Evolutionary conservation across 2,888 invertebrate species (phyloP), one percentile per base, ranked within the genome.

Genomic region (Venustoraphidia nigricollis): DNA sequence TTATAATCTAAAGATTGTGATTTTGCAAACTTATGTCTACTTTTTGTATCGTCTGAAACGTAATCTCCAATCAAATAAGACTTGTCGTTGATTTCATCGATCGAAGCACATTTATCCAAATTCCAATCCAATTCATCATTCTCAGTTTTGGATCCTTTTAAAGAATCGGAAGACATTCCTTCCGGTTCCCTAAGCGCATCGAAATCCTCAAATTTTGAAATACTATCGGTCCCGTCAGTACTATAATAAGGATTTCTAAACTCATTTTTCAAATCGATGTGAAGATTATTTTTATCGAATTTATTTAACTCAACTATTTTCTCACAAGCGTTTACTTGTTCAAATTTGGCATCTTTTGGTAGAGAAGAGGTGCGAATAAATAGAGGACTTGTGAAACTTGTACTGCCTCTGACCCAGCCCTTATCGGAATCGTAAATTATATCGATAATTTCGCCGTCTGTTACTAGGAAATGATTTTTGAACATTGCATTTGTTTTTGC

Each of bases 361-460:
- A 46, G 13, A 11, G 34, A 13, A 39, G 34, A 40, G 2, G 46
- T 46, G 14, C 46, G 34, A 13, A 46, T 13, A 40, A 46, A 46
- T 5, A 41, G 8, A 3, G 46, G 46, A 40, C 46, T 39, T 46
- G 39, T 46, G 27, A 40, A 46, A 40, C 46, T 46, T 34, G 41
- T 41, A 10, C 41, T 17, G 13, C 46, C 46, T 13, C 40, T 59
- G 2, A 65, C 63, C 68, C 69, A 68, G 2, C 68, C 68, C 27
- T 64, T 66, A 54, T 69, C 68, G 6, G 69, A 67, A 56, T 69
- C 68, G 39, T 68, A 69, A 39, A 66, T 66, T 40, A 69, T 66
- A 48, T 67, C 66, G 27, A 67, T 64, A 42, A 67, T 65, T 54
- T 66, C 64, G 53, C 67, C 66, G 45, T 69, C 67, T 9, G 66